Evolutionary conservation across 2,888 invertebrate species (phyloP).

Genomic region (Diadegma fenestrale): DNA sequence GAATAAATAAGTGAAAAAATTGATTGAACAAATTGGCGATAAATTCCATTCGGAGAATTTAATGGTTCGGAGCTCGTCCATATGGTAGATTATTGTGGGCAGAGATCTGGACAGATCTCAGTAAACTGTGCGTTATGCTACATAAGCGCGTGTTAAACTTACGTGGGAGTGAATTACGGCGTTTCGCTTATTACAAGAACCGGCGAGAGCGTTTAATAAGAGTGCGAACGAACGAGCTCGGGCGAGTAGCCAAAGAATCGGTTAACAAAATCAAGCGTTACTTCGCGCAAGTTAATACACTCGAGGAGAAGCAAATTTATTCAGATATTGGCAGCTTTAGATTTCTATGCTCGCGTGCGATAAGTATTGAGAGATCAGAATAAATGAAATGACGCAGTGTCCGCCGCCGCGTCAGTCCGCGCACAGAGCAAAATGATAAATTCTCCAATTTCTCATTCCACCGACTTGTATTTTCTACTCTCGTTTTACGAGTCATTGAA

Average conservation of each 20-base stretch:
- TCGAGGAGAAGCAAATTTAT: slow-evolving; percentile 13
- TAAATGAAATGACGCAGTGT: slow-evolving; percentile 10
- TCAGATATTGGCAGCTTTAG: slow-evolving; percentile 32
- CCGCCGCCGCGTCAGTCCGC: not conserved
- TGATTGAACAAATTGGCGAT: not conserved
- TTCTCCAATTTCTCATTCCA: slow-evolving; percentile 35
- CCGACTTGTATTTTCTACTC: slow-evolving; percentile 31
- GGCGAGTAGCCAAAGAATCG: slow-evolving; percentile 67
- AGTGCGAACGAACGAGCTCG: slow-evolving; percentile 61
- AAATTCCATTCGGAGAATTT: not conserved
- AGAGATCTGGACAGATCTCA: slow-evolving; percentile 38
- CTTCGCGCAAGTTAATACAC: slow-evolving; percentile 38
- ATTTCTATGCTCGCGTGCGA: slow-evolving; percentile 3
- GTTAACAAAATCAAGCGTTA: slow-evolving; percentile 70
- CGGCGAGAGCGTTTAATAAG: slow-evolving; percentile 64
- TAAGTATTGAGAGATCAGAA: slow-evolving; percentile 44
- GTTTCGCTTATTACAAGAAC: slow-evolving; percentile 60
- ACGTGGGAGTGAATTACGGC: slow-evolving; percentile 78
- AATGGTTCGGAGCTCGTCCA: slow-evolving; percentile 20
- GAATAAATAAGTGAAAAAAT: not conserved
- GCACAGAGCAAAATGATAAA: slow-evolving; percentile 24
- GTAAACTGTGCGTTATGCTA: slow-evolving; percentile 55
- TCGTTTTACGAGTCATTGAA: slow-evolving; percentile 46
- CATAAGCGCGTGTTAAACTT: slow-evolving; percentile 42
- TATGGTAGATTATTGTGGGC: slow-evolving; percentile 39